Evolutionary conservation across 2,113 vertebrate species (phyloP).

Genomic region (Gymnogyps californianus): DNA sequence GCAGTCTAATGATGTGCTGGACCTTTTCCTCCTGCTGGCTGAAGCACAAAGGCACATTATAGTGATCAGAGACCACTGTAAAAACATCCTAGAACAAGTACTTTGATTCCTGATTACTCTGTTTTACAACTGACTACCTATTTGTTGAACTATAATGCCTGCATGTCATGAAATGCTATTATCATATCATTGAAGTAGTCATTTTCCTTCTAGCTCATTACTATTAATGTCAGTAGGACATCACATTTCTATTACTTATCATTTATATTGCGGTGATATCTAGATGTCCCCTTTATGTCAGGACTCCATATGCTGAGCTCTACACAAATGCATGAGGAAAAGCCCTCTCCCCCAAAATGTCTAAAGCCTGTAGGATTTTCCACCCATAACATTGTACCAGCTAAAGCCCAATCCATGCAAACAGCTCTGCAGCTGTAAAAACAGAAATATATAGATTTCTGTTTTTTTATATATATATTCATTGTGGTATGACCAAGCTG

Average conservation of each 20-base stretch:
- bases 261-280: not conserved
- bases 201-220: not conserved
- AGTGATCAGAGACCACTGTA: not conserved
- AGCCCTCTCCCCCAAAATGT: not conserved
- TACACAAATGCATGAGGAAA: not conserved
- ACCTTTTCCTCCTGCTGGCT: not conserved
- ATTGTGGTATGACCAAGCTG: not conserved
- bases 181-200: not conserved
- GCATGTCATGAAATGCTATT: not conserved
- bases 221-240: not conserved
- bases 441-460: not conserved
- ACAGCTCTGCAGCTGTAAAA: not conserved
- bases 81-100: not conserved
- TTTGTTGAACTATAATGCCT: not conserved
- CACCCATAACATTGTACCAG: not conserved
- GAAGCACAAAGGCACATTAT: not conserved
- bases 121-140: not conserved
- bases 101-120: not conserved
- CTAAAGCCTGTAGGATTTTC: not conserved
- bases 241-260: not conserved
- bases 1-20: not conserved
- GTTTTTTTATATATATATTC: not conserved
- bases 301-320: not conserved
- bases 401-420: not conserved
- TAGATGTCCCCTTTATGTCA: not conserved